Evolutionary conservation across 2,797 vertebrate species (phyloP).

Genomic region (Rousettus madagascariensis): DNA sequence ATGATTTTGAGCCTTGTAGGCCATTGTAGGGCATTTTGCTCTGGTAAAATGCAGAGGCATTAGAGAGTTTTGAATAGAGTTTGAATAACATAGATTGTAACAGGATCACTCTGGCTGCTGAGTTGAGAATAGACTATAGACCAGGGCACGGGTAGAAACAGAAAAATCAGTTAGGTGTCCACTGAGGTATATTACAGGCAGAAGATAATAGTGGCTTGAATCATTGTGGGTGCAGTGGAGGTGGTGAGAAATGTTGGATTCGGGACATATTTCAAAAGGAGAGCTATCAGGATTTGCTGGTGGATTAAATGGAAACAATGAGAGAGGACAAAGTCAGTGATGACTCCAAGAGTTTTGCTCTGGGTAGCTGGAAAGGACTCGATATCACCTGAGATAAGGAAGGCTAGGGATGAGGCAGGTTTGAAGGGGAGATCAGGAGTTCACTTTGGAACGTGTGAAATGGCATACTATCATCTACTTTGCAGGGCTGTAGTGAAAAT

Average conservation of each 20-base stretch:
- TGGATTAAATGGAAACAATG: background rate
- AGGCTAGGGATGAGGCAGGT: background rate
- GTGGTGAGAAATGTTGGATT: background rate
- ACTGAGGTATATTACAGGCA: background rate
- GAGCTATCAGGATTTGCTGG: background rate
- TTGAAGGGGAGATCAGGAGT: background rate
- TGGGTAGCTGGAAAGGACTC: background rate
- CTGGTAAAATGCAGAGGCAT: background rate
- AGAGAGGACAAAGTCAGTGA: background rate
- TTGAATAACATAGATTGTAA: background rate
- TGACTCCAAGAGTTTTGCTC: background rate
- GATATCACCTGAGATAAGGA: background rate
- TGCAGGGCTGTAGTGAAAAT: background rate
- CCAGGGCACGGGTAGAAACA: background rate
- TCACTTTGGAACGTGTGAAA: background rate
- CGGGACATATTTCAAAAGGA: background rate
- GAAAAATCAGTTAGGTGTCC: background rate
- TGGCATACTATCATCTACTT: background rate
- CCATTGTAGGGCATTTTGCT: background rate
- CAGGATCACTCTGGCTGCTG: background rate
- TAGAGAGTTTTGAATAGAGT: background rate
- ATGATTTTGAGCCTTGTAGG: background rate
- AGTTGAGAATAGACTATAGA: background rate
- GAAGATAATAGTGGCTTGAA: background rate
- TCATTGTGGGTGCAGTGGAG: background rate